Evolutionary conservation across 2,888 invertebrate species (phyloP).

Genomic region (Hesperia comma): DNA sequence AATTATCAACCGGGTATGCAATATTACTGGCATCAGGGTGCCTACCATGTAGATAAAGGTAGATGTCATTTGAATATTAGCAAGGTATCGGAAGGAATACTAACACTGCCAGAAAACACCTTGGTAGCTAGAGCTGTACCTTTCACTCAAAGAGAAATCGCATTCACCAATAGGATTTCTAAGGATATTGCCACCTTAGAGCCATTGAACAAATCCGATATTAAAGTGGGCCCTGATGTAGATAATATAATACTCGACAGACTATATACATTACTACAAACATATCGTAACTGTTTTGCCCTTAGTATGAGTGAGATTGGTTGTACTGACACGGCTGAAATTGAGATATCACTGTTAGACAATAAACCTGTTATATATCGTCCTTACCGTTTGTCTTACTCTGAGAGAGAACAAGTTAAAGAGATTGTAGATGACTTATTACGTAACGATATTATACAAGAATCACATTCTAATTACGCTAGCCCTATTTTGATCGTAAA

Average conservation of each 20-base stretch:
- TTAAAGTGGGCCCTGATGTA: not conserved
- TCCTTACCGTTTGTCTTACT: slow-evolving; percentile 41
- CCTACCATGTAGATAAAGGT: slow-evolving; percentile 29
- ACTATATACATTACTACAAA: slow-evolving; percentile 31
- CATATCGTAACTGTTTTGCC: slow-evolving; percentile 40
- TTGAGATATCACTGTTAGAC: slow-evolving; percentile 41
- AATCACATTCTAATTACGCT: not conserved
- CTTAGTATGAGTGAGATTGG: slow-evolving; percentile 40
- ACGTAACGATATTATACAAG: slow-evolving; percentile 38
- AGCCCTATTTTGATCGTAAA: not conserved
- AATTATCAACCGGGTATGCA: slow-evolving; percentile 29
- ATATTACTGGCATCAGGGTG: slow-evolving; percentile 37
- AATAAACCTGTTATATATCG: slow-evolving; percentile 42
- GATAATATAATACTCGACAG: slow-evolving; percentile 6
- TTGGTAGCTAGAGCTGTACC: slow-evolving; percentile 27
- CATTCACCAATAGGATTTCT: not conserved
- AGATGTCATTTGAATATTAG: slow-evolving; percentile 1
- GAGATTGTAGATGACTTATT: slow-evolving; percentile 35
- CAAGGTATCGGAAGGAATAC: slow-evolving; percentile 27
- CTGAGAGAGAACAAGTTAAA: slow-evolving; percentile 30
- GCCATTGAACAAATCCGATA: not conserved
- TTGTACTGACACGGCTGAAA: slow-evolving; percentile 33
- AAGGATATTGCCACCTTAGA: not conserved
- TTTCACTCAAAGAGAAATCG: slow-evolving; percentile 12
- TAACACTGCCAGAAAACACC: slow-evolving; percentile 15